Base-by-base conservation (phyloP, 2,797 vertebrate genomes). In the Scarus forsteni region DNA sequence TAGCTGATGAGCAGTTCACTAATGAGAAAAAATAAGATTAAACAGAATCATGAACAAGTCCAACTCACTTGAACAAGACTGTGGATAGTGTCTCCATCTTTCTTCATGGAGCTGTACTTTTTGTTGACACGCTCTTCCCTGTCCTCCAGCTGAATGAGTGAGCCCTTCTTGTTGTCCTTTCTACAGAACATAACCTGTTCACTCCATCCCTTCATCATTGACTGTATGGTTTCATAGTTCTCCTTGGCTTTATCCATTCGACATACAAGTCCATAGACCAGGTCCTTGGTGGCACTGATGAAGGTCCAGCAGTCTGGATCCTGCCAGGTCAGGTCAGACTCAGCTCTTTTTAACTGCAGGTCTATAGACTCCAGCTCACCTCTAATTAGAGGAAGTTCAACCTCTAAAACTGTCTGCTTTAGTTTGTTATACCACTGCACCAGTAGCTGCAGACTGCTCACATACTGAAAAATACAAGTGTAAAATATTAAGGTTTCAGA, bases 341-440 rank as follows among this genome's bases (percentile, higher is more conserved):
- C 89, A 0, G 91, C 94, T 62, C 79, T 91, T 54, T 51, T 79
- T 16, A 97, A 77, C 15, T 92, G 91, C 62, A 80, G 64, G 53
- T 97, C 93, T 61, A 94, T 34, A 7, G 70, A 67, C 16, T 63
- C 78, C 80, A 97, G 78, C 68, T 96, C 89, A 0, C 76, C 83
- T 79, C 90, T 86, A 51, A 95, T 86, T 54, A 96, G 92, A 19
- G 94, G 92, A 65, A 93, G 90, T 70, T 96, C 95, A 10, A 94
- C 93, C 70, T 95, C 93, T 16, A 96, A 80, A 46, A 94, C 79
- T 0, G 92, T 94, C 81, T 91, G 91, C 45, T 93, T 95, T 43
- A 96, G 60, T 49, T 90, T 92, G 78, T 95, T 96, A 84, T 96
- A 96, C 68, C 92, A 92, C 50, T 93, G 92, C 38, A 91, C 91